Evolutionary conservation across 2,888 invertebrate species (phyloP), one percentile per base, ranked within the genome.

Genomic region (Glaucopsyche alexis): DNA sequence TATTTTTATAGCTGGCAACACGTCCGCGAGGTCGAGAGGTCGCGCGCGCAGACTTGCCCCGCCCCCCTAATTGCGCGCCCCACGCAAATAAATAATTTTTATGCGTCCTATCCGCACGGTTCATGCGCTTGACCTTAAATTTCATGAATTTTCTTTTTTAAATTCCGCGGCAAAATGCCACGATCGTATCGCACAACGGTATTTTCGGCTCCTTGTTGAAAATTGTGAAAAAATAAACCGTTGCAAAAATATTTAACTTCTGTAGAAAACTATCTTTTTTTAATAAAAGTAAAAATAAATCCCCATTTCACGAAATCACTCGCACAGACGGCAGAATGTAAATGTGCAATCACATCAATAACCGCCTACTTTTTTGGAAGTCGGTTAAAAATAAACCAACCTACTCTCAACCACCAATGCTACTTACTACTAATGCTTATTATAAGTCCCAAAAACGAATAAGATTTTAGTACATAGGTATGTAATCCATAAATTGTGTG

Each of bases 31-130:
- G 82, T 80, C 82, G 80, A 85, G 82, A 87, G 92, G 93, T 93
- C 90, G 88, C 83, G 87, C 84, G 84, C 88, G 85, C 89, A 87
- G 89, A 86, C 89, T 83, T 83, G 86, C 84, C 80, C 91, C 93
- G 91, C 93, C 93, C 86, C 86, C 90, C 90, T 93, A 93, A 93
- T 93, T 93, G 91, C 90, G 87, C 88, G 87, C 88, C 89, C 90
- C 91, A 91, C 91, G 90, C 91, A 92, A 91, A 92, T 91, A 91
- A 91, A 91, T 93, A 90, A 87, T 91, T 92, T 92, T 92, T 92
- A 91, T 90, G 85, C 89, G 82, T 72, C 82, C 83, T 75, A 71
- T 52, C 72, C 72, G 66, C 52, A n/a, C 50, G 72, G 72, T 81
- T 89, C 89, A 88, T 85, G 88, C 86, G 85, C 85, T 84, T 89